phyloP scores from a whole-genome alignment of 2,113 vertebrate genomes.

The Dascyllus trimaculatus region DNA sequence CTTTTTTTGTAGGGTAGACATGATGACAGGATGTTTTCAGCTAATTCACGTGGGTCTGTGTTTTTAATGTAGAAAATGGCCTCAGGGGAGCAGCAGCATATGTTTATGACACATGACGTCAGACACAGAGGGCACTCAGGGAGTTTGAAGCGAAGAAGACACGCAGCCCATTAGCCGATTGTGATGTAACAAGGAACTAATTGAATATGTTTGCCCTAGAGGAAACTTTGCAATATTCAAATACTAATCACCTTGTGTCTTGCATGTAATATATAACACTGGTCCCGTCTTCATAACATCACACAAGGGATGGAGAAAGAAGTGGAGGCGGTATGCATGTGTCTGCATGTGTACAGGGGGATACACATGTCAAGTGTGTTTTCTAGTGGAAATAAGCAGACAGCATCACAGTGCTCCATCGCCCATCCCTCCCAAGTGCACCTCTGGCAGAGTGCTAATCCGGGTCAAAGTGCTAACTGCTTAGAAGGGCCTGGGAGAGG shows the following conservation, averaged over 20 bases:
- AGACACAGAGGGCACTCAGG: conserved; percentile 27
- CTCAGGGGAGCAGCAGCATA: conserved; percentile 55
- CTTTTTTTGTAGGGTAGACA: conserved; percentile 28
- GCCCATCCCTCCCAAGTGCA: conserved; percentile 61
- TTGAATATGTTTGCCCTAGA: conserved; percentile 52
- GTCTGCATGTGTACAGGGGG: conserved; percentile 22
- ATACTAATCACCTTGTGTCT: conserved; percentile 52
- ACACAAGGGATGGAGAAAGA: conserved; percentile 27
- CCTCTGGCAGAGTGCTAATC: conserved; percentile 75
- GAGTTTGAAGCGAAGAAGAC: conserved; percentile 26
- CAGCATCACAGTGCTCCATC: conserved; percentile 51
- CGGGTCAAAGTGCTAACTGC: conserved; percentile 83
- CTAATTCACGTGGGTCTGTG: conserved; percentile 46
- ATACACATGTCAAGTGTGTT: conserved; percentile 41
- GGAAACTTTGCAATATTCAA: conserved; percentile 31
- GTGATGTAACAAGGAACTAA: conserved; percentile 52
- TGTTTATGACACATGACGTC: conserved; percentile 66
- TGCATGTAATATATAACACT: conserved; percentile 29
- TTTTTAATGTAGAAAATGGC: conserved; percentile 61
- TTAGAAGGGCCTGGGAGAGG: conserved; percentile 70
- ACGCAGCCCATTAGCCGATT: conserved; percentile 35
- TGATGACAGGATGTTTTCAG: conserved; percentile 64
- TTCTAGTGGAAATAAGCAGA: conserved; percentile 52
- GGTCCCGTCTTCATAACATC: conserved; percentile 19
- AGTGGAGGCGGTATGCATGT: conserved; percentile 27